phyloP scores from a whole-genome alignment of 2,113 vertebrate species.

The Danionella cerebrum region DNA sequence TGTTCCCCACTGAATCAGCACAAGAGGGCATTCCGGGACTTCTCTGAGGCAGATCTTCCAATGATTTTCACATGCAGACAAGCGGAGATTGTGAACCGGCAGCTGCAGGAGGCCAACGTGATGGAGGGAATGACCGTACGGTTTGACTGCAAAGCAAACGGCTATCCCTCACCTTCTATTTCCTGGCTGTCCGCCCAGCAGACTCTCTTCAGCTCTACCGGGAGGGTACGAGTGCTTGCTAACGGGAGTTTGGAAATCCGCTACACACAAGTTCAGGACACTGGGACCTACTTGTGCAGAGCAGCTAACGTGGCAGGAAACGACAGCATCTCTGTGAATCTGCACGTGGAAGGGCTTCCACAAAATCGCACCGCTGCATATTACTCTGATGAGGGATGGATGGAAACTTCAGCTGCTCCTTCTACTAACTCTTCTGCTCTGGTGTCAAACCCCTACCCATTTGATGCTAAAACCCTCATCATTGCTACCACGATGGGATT shows the following conservation, averaged over 20 bases:
- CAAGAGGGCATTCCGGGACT: constrained; percentile 69
- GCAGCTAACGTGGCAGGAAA: constrained; percentile 77
- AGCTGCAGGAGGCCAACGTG: constrained; percentile 60
- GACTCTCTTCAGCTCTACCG: constrained; percentile 51
- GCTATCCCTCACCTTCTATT: constrained; percentile 69
- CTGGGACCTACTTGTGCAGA: constrained; percentile 71
- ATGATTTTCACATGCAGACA: constrained; percentile 73
- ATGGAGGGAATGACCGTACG: constrained; percentile 68
- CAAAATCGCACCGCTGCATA: constrained; percentile 55
- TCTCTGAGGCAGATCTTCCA: constrained; percentile 69
- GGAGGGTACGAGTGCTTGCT: constrained; percentile 65
- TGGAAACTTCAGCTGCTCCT: constrained; percentile 52
- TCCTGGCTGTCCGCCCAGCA: constrained; percentile 73
- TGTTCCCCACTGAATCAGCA: constrained; percentile 63
- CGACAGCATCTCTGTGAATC: constrained; percentile 68
- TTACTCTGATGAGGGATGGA: constrained; percentile 55
- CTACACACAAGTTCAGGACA: constrained; percentile 69
- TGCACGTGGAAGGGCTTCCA: constrained; percentile 66
- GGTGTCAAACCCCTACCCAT: constrained; percentile 58
- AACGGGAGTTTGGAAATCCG: constrained; percentile 78
- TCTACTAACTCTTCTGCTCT: constrained; percentile 61
- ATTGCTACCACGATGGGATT: constrained; percentile 80
- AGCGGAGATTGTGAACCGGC: constrained; percentile 62
- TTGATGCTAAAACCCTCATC: constrained; percentile 72
- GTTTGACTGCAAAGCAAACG: constrained; percentile 75